Evolutionary conservation across 2,797 vertebrate genomes (phyloP).

Genomic region (Muscicapa comitata): DNA sequence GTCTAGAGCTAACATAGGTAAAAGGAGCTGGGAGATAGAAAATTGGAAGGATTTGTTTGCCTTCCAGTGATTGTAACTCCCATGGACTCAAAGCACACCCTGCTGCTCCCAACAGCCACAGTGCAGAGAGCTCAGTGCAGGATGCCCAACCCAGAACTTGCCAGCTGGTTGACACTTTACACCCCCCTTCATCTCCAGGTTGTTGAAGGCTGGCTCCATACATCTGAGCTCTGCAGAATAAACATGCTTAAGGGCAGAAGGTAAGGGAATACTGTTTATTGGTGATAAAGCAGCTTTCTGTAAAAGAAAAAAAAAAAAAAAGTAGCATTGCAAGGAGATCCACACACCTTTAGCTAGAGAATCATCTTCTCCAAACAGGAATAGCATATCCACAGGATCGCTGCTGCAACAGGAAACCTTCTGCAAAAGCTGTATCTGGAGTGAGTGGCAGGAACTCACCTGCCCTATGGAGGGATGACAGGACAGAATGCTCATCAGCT

Average conservation of each 20-base stretch:
- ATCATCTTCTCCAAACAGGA: neutral
- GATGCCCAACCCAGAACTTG: neutral
- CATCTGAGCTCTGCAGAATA: neutral
- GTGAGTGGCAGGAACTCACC: neutral
- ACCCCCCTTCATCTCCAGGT: neutral
- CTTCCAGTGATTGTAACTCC: neutral
- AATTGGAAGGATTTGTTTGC: neutral
- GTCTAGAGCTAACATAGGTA: neutral
- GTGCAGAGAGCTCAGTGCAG: neutral
- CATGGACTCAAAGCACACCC: neutral
- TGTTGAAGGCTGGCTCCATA: neutral
- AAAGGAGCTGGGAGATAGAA: neutral
- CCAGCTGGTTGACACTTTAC: neutral
- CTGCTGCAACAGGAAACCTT: neutral
- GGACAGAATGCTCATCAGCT: neutral
- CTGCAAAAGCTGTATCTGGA: neutral
- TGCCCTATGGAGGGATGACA: neutral
- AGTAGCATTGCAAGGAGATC: accelerated
- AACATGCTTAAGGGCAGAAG: neutral
- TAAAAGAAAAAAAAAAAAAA: neutral
- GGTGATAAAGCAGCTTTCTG: neutral
- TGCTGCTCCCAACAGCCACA: neutral
- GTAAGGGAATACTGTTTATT: neutral
- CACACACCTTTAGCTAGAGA: neutral
- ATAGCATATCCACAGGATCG: neutral